Percentiles rank a stretch among this genome's conserved stretches.
Evolutionary conservation across 2,888 invertebrate genomes (phyloP).

Genomic region (Drosophila emarginata): DNA sequence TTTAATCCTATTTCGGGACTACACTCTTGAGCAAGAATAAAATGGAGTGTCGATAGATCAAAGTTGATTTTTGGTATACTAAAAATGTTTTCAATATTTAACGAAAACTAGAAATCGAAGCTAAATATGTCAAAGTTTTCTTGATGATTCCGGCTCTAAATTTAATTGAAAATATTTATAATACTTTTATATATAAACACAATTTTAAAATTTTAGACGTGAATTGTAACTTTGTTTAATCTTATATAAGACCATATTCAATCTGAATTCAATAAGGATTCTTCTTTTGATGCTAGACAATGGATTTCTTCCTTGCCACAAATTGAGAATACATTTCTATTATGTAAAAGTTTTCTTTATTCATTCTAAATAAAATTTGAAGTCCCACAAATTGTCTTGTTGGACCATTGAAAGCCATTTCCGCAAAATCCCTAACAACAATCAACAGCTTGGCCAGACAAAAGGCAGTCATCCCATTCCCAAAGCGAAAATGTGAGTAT

Average conservation of each 20-base stretch:
- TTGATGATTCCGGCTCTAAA: too few species aligned
- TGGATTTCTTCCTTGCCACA: neutral
- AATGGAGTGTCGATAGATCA: neutral
- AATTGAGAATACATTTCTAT: neutral
- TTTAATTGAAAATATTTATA: too few species aligned
- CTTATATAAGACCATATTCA: too few species aligned
- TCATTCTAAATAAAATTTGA: neutral
- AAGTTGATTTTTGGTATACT: neutral
- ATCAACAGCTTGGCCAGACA: constrained; percentile 14
- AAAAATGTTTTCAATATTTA: too few species aligned
- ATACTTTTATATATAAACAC: too few species aligned
- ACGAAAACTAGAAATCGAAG: too few species aligned
- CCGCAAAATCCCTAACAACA: constrained; percentile 6
- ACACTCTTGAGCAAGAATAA: neutral
- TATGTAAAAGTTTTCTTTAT: neutral
- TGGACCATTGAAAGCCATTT: constrained; percentile 3
- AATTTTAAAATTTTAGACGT: too few species aligned
- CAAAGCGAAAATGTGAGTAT: constrained; percentile 1
- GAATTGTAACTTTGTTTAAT: too few species aligned
- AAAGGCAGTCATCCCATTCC: neutral
- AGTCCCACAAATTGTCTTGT: constrained; percentile 7
- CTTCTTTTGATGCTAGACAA: neutral
- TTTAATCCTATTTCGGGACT: neutral
- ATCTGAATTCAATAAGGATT: neutral
- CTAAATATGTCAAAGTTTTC: too few species aligned